Conservation (phyloP, 2,797 vertebrate species). For the Apodemus agrarius region DNA sequence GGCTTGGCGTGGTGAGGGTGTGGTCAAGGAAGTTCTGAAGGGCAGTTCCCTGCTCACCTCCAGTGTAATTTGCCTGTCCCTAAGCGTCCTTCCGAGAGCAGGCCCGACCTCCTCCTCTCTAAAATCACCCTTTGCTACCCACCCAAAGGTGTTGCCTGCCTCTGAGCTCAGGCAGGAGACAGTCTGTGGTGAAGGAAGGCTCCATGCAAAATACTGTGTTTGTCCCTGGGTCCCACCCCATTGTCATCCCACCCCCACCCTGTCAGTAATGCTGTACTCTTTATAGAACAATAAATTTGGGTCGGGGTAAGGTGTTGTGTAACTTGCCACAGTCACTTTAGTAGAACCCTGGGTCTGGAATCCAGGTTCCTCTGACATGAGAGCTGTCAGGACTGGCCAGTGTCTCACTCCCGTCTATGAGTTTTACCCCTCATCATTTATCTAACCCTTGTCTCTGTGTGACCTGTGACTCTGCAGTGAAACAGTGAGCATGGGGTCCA, state of each 20-base stretch:
- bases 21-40: neutral
- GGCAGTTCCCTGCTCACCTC: neutral
- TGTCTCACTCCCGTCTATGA: neutral
- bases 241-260: neutral
- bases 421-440: neutral
- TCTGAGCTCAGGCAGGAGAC: neutral
- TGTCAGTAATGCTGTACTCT: accelerated
- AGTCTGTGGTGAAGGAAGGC: neutral
- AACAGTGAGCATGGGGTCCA: too few relatives aligned
- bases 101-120: neutral
- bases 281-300: neutral
- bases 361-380: neutral
- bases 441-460: neutral
- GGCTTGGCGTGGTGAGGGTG: neutral
- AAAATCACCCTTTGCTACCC: neutral
- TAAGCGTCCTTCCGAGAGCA: neutral
- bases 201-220: neutral
- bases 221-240: neutral
- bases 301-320: neutral
- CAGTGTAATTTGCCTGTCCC: accelerated
- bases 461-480: neutral
- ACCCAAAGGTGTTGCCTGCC: neutral
- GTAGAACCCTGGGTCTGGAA: neutral
- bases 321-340: neutral
- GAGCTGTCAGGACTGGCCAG: neutral